A percentile compares a stretch with the other conserved stretches of the same genome.
Conservation (phyloP, 2,797 vertebrate genomes). For the Diceros bicornis region DNA sequence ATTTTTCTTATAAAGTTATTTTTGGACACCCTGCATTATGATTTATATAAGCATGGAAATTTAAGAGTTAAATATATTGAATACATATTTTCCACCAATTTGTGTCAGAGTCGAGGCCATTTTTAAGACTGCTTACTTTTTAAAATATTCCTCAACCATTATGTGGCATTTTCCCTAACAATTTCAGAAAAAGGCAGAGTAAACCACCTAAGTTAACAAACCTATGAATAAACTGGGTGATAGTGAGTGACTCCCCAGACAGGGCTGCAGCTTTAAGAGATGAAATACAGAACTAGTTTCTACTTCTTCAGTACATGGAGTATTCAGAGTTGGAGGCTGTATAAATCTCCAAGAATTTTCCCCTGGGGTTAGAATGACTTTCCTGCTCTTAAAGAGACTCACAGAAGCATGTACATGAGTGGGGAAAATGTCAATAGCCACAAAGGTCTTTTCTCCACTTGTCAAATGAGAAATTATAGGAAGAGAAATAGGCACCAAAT, state of each 20-base stretch:
- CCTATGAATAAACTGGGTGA: not conserved
- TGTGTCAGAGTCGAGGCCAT: not conserved
- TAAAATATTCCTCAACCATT: not conserved
- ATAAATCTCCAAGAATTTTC: not conserved
- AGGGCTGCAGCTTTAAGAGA: not conserved
- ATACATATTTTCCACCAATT: not conserved
- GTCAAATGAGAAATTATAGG: slow-evolving; percentile 17
- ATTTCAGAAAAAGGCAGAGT: not conserved
- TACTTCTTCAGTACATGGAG: accelerated
- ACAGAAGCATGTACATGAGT: not conserved
- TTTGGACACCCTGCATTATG: not conserved
- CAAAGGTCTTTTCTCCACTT: not conserved
- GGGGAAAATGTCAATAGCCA: not conserved
- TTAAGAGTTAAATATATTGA: not conserved
- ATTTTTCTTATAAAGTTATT: not conserved
- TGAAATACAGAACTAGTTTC: not conserved
- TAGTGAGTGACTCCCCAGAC: not conserved
- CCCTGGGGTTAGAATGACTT: not conserved
- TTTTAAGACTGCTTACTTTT: not conserved
- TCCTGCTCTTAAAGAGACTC: not conserved
- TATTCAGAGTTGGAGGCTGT: not conserved
- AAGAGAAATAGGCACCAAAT: not conserved
- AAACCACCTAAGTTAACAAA: not conserved
- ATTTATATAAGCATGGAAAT: not conserved
- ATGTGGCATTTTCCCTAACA: not conserved